Percentiles rank a stretch among this genome's conserved stretches.
Conservation (phyloP, 2,888 invertebrate species). For the Bruchidius siliquastri region DNA sequence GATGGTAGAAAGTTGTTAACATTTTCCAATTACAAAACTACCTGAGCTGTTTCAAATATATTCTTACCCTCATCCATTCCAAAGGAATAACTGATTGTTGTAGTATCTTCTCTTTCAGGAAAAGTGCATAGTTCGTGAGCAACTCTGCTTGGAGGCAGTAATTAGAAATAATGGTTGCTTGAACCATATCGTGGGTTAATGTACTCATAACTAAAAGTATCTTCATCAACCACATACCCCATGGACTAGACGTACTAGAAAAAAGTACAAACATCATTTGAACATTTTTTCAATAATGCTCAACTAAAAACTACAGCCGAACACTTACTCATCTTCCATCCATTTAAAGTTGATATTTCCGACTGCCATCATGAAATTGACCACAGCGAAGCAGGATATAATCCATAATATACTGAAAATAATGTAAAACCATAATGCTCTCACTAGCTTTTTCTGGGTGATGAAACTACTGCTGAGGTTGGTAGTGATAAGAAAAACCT, state of each 20-base stretch:
- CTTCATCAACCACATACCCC: constrained; percentile 53
- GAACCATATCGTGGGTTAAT: constrained; percentile 74
- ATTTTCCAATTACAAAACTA: not conserved
- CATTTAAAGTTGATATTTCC: constrained; percentile 61
- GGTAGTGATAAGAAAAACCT: constrained; percentile 71
- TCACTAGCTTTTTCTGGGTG: constrained; percentile 65
- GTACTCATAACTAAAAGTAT: constrained; percentile 63
- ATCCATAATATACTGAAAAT: constrained; percentile 66
- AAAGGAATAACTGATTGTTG: constrained; percentile 67
- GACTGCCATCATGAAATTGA: constrained; percentile 61
- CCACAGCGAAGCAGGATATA: constrained; percentile 60
- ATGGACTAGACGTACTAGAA: constrained; percentile 47
- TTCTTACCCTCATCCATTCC: constrained; percentile 72
- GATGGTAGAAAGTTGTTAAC: too few relatives aligned
- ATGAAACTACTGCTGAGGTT: constrained; percentile 61
- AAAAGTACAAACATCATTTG: constrained; percentile 5
- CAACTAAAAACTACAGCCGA: not conserved
- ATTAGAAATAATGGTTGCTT: constrained; percentile 76
- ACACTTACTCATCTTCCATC: constrained; percentile 55
- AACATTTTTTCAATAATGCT: too few relatives aligned
- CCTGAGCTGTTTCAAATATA: not conserved
- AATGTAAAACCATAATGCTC: constrained; percentile 69
- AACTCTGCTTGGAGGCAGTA: constrained; percentile 80
- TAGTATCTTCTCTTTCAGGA: constrained; percentile 65
- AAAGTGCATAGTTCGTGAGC: constrained; percentile 67